Base-by-base conservation (phyloP, 2,888 invertebrate species). In the Mellilla xanthometata region DNA sequence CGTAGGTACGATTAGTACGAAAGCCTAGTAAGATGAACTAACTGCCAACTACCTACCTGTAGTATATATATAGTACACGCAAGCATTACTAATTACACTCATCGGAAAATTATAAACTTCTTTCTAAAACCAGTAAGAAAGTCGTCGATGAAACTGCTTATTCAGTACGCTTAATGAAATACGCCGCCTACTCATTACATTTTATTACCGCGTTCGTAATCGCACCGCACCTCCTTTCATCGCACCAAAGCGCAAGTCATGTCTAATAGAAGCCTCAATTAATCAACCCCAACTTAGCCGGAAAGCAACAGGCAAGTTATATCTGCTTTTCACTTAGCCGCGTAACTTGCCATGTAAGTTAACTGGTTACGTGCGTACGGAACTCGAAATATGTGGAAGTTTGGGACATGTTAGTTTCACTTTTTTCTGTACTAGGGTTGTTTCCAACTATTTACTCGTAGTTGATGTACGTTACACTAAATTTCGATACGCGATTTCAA, bases 231-330 rank as follows among this genome's bases (percentile, higher is more conserved):
- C 30, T 6, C 12, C 10, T 30, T 39, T 23, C 23, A 23, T 31
- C 23, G 29, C 10, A 15, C 6, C 19, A 9, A 28, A 11, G 36
- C 5, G 54, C 53, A 36, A 49, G 46, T 59, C 56, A 56, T 12
- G 15, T 5, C 19, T 39, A 40, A 52, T 51, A 35, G 34, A 49
- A 48, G 12, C 11, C 41, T 45, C 41, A 50, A 52, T 50, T 43
- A 47, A 51, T 53, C 43, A 46, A 38, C 12, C 32, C 13, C 22
- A n/a, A 26, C 8, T 24, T 24, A 24, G 10, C 11, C 34, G 51
- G 44, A 54, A 55, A 56, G 67, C 67, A 70, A 70, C 68, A 69
- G 63, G 68, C 63, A 51, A 36, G 19, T 36, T 36, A 36, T 53
- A 42, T 50, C 49, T 55, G 57, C 8, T 39, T 39, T 39, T 39